A percentile compares a stretch with the other conserved stretches of the same genome.
Evolutionary conservation across 2,113 vertebrate genomes (phyloP).

Genomic region (Cyprinodon variegatus): DNA sequence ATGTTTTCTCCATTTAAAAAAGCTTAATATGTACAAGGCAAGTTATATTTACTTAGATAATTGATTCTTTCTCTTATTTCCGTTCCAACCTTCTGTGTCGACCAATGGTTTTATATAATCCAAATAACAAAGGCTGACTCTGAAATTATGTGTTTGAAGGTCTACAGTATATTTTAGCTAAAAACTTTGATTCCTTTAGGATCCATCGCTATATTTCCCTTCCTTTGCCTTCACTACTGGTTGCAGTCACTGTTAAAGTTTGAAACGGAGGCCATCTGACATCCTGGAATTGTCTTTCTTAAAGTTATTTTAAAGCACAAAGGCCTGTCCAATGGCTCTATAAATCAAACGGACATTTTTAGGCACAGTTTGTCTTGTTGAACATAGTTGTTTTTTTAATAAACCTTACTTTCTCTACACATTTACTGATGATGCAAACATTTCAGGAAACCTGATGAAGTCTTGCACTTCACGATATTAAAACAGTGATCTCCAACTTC

Average conservation of each 20-base stretch:
- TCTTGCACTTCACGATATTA: too few relatives aligned
- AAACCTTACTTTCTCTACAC: too few relatives aligned
- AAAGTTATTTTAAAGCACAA: neutral
- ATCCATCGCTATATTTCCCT: neutral
- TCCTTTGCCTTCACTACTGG: neutral
- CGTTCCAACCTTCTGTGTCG: too few relatives aligned
- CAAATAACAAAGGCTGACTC: neutral
- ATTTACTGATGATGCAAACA: too few relatives aligned
- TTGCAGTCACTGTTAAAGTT: neutral
- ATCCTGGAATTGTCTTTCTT: slow-evolving; percentile 37
- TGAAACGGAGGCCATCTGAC: neutral
- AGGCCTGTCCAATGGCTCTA: neutral
- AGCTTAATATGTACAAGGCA: too few relatives aligned
- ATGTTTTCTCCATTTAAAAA: too few relatives aligned
- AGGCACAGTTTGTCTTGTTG: too few relatives aligned
- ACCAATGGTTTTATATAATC: neutral
- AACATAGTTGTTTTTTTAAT: too few relatives aligned
- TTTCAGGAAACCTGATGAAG: too few relatives aligned
- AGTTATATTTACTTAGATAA: too few relatives aligned
- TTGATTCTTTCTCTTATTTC: too few relatives aligned
- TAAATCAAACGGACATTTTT: neutral
- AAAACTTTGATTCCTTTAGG: neutral
- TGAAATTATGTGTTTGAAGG: neutral
- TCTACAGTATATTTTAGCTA: neutral
- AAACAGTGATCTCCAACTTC: too few relatives aligned